Base-by-base conservation (phyloP, 2,888 invertebrate genomes). In the Dermolepida albohirtum region DNA sequence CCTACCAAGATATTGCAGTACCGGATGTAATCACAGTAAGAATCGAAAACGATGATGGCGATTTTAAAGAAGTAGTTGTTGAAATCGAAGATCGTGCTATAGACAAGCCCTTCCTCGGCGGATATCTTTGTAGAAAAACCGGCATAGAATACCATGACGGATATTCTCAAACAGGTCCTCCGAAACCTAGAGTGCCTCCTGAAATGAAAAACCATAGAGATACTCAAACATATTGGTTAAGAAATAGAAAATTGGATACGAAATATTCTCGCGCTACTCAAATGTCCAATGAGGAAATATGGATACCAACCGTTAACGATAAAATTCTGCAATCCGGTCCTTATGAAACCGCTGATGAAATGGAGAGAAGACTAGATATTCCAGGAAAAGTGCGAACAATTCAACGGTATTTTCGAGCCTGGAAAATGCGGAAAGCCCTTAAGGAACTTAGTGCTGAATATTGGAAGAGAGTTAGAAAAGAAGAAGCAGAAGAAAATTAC, bases 61-160 rank as follows among this genome's bases (percentile, higher is more conserved):
- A 74, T 4, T 76, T 80, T 2, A 85, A 83, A 73, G 84, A 85
- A 59, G 79, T 89, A 12, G 85, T 88, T 11, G 87, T 89, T 0
- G 87, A 88, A 80, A 87, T 89, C 70, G 86, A 87, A 73, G 87
- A 88, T 74, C 82, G 85, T 43, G 78, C 83, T 0, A 90, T 91
- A 41, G 78, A 85, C 44, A 96, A 95, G 78, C 93, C 94, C 0
- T 93, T 90, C 83, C 82, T 92, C 73, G 94, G 95, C 59, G 96
- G 96, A 39, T 96, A 92, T 82, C 86, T 87, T 69, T 88, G 96
- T 81, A 87, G 87, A 73, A 79, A 86, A 62, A 92, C 90, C 65
- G 90, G 90, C 17, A 81, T 87, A 7, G 87, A 91, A 75, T 96
- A 91, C 79, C 89, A 93, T 75, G 92, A 97, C 83, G 96, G 94